Percentiles rank a stretch among this genome's conserved stretches.
Conservation (phyloP, 1,140 invertebrate species). For the Leptonema lineaticorne region DNA sequence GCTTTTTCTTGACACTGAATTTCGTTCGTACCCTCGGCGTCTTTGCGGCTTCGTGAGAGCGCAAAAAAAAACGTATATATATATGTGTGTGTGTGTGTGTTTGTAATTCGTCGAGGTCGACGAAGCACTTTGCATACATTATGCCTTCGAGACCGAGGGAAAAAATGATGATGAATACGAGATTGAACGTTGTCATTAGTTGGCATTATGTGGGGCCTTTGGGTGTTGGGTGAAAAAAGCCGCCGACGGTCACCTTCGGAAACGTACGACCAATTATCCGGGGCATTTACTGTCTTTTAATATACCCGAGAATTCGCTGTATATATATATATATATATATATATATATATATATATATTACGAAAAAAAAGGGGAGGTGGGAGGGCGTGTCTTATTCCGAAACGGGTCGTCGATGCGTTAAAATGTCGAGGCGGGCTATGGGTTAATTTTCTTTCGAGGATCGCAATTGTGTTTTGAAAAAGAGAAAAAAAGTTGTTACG, state of each 20-base stretch:
- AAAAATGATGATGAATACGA: slow-evolving; percentile 17
- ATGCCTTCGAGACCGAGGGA: not conserved
- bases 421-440: too few relatives aligned
- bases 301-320: not conserved
- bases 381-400: not conserved
- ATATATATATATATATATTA: not conserved
- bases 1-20: too few relatives aligned
- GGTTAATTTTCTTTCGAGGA: too few relatives aligned
- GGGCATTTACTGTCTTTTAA: slow-evolving; percentile 1
- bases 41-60: too few relatives aligned
- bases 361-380: too few relatives aligned
- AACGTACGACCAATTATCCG: not conserved
- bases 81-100: not conserved
- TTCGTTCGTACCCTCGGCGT: too few relatives aligned
- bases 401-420: too few relatives aligned
- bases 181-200: slow-evolving; percentile 21
- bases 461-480: too few relatives aligned
- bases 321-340: not conserved
- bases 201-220: slow-evolving; percentile 3
- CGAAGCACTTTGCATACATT: not conserved
- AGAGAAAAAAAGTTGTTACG: too few relatives aligned
- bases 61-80: not conserved
- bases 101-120: not conserved
- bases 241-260: too few relatives aligned
- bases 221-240: not conserved